Conservation (phyloP, 2,888 invertebrate species). For the Drosophila mayaguana region DNA sequence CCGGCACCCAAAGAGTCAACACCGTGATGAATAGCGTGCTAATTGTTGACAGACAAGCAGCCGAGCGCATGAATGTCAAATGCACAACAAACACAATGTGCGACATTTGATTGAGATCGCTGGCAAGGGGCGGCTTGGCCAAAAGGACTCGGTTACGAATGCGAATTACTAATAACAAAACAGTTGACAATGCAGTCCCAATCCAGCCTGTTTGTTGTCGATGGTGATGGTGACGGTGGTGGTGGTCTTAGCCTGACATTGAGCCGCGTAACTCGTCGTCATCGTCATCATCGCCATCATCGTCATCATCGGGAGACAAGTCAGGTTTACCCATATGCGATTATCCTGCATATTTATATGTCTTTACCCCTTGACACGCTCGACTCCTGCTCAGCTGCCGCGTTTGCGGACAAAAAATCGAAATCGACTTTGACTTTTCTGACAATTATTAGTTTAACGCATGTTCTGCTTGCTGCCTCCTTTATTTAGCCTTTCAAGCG, state of each 20-base stretch:
- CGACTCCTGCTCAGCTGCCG: slow-evolving; percentile 21
- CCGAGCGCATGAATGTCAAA: slow-evolving; percentile 73
- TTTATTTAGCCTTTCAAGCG: slow-evolving; percentile 69
- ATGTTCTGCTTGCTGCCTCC: slow-evolving; percentile 64
- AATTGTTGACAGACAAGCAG: slow-evolving; percentile 83
- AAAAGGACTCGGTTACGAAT: slow-evolving; percentile 43
- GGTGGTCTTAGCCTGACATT: slow-evolving; percentile 61
- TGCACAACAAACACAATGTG: slow-evolving; percentile 66
- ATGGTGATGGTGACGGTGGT: slow-evolving; percentile 16
- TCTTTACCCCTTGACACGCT: slow-evolving; percentile 45
- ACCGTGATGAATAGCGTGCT: slow-evolving; percentile 84
- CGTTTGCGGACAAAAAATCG: slow-evolving; percentile 41
- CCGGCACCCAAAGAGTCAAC: slow-evolving; percentile 48
- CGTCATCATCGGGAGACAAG: slow-evolving; percentile 43
- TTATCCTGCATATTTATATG: slow-evolving; percentile 23
- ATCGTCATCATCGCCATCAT: slow-evolving; percentile 55
- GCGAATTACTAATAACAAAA: slow-evolving; percentile 40
- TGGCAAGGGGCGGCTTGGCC: slow-evolving; percentile 24
- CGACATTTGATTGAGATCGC: slow-evolving; percentile 73
- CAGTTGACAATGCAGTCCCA: slow-evolving; percentile 48
- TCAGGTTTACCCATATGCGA: slow-evolving; percentile 49
- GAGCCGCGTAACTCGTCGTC: slow-evolving; percentile 76
- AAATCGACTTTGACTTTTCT: slow-evolving; percentile 80
- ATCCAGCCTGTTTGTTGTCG: slow-evolving; percentile 17
- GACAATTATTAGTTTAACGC: slow-evolving; percentile 83